Evolutionary conservation across 2,888 invertebrate genomes (phyloP), one percentile per base, ranked within the genome.

Genomic region (Miltochrista miniata): DNA sequence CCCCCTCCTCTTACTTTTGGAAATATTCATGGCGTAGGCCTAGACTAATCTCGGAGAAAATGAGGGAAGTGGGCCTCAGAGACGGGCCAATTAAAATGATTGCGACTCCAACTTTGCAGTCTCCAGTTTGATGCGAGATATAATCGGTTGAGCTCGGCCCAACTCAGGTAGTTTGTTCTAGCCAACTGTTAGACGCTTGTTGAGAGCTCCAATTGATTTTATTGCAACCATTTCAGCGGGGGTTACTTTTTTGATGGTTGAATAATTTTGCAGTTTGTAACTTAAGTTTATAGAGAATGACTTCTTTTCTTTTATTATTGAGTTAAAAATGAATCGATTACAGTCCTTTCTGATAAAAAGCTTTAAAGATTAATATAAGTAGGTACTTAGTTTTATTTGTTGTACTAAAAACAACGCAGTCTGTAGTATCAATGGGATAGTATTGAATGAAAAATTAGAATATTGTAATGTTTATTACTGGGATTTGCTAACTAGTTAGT

Each of bases 61-160:
- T 68, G 69, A 67, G 66, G 57, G 50, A 65, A 65, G 65, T 68
- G 62, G 61, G 58, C 56, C 63, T 64, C 66, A 51, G 63, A 67
- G 66, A 63, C 58, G 60, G 54, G 63, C 68, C 72, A 72, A 73
- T 73, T 73, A 73, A 69, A 73, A 70, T 70, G 72, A 73, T 73
- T 70, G 69, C 64, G 58, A 70, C 3, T 56, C 50, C 47, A 53
- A 61, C 48, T 56, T 59, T 40, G 54, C 45, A 55, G 54, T 46
- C 30, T 53, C 51, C 56, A 62, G 61, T 67, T 56, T 62, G 67
- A 61, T 65, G 65, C 57, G 65, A 58, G 38, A 54, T 59, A 56
- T 59, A 66, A 69, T 58, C 60, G 56, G 55, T 43, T 12, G 37
- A 30, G 34, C 14, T 39, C 33, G 46, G n/a, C 37, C 12, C 29